These are phyloP conservation scores for Musca vetustissima DNA, from an alignment of 1,140 invertebrate species.

Conservation along the genomic window DNA sequence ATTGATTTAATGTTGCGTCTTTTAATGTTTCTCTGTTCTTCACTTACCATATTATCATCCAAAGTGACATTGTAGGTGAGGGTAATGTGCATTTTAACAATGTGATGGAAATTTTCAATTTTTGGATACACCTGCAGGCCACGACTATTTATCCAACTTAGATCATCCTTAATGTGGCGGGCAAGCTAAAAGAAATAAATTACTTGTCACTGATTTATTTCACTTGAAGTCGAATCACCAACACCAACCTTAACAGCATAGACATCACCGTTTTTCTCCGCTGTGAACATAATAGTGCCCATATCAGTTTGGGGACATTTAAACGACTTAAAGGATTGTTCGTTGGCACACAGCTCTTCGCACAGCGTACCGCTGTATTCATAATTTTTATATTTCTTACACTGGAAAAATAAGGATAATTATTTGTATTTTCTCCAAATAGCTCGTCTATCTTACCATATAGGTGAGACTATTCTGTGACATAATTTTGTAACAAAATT, in stretches of 20 bases:
- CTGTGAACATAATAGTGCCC: slow-evolving; percentile 48
- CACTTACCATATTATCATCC: slow-evolving; percentile 52
- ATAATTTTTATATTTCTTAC: slow-evolving; percentile 43
- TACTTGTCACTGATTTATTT: not conserved
- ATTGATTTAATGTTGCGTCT: too few relatives aligned
- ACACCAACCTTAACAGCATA: slow-evolving; percentile 48
- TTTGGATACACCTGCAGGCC: slow-evolving; percentile 44
- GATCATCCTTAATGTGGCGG: slow-evolving; percentile 41
- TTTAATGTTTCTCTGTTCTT: too few relatives aligned
- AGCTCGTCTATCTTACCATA: slow-evolving; percentile 35
- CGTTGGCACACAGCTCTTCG: slow-evolving; percentile 43
- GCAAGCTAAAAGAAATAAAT: slow-evolving; percentile 35
- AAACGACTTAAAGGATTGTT: slow-evolving; percentile 43
- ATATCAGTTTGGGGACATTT: slow-evolving; percentile 47
- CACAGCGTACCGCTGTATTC: slow-evolving; percentile 48
- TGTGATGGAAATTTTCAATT: slow-evolving; percentile 49
- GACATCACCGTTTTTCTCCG: slow-evolving; percentile 47
- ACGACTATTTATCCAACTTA: slow-evolving; percentile 46
- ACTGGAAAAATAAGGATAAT: slow-evolving; percentile 31
- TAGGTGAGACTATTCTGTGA: slow-evolving; percentile 47
- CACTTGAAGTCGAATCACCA: not conserved
- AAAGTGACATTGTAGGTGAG: slow-evolving; percentile 50
- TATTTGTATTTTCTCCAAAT: not conserved
- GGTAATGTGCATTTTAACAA: slow-evolving; percentile 50
- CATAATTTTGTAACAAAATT: slow-evolving; percentile 52